Base-by-base conservation (phyloP, 23 tunicate genomes). In the Phallusia fumigata region DNA sequence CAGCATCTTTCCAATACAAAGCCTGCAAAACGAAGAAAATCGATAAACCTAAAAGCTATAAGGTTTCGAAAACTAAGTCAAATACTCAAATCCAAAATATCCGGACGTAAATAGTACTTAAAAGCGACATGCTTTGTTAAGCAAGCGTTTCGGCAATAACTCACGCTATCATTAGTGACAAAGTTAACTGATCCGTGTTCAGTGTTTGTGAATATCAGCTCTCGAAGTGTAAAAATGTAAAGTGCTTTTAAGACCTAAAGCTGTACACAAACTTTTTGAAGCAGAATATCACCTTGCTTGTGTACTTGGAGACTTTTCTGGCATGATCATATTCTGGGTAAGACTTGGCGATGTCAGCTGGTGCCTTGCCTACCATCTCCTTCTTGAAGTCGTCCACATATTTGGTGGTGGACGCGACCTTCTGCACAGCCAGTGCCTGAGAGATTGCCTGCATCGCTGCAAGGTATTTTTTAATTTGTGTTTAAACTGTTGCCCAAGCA, bases 271-370 rank as follows among this genome's bases (percentile, higher is more conserved):
- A n/a, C n/a, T n/a, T n/a, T n/a, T n/a, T n/a, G n/a, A n/a, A n/a
- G n/a, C n/a, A n/a, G n/a, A n/a, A 21, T 58, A 2, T 35, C 32
- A 94, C 98, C 94, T 89, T 84, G 94, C 98, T 94, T 18, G 82
- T 80, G 19, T 85, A 33, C 36, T 86, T 89, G 26, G 90, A 78
- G 0, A 87, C 91, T 75, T 88, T 74, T 45, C 82, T 73, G 0
- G 98, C 98, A 32, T 80, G 93, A 31, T 86, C 94, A 64, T 94
- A 84, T 64, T 94, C 98, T 1, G 98, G 98, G 76, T 86, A 94
- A 79, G 98, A 84, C 13, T 74, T 74, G 5, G 83, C 84, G 45
- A 83, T 64, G 82, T 87, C 98, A 32, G 88, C 69, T 0, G 98
- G 90, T 47, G 90, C 90, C 82, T 82, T 89, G 53, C 98, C 98